Percentiles rank a stretch among this genome's conserved stretches.
Conservation (phyloP, 2,888 invertebrate genomes). For the Poecilus cupreus region DNA sequence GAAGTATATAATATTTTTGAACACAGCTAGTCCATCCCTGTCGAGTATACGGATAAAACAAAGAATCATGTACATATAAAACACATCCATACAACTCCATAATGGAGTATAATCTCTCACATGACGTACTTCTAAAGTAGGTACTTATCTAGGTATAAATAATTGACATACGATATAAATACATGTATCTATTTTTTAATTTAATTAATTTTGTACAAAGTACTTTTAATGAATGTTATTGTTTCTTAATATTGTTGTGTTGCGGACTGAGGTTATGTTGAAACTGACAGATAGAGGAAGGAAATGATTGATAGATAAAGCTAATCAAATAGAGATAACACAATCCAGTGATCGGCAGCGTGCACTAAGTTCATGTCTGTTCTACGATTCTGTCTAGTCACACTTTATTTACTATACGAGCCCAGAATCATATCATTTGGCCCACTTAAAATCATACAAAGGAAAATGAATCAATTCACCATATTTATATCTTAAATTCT, state of each 20-base stretch:
- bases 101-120: slow-evolving; percentile 41
- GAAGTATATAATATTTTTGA: not conserved
- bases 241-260: slow-evolving; percentile 44
- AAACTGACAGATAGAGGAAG: not conserved
- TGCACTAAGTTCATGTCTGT: slow-evolving; percentile 40
- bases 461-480: too few species aligned
- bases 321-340: slow-evolving; percentile 41
- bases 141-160: slow-evolving; percentile 36
- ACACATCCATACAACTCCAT: slow-evolving; percentile 35
- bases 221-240: slow-evolving; percentile 46
- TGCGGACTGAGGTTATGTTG: slow-evolving; percentile 36
- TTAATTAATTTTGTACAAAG: slow-evolving; percentile 47
- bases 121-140: slow-evolving; percentile 41
- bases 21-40: slow-evolving; percentile 2
- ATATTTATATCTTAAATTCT: too few species aligned
- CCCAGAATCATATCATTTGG: too few species aligned
- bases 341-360: slow-evolving; percentile 39
- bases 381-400: slow-evolving; percentile 41
- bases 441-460: too few species aligned
- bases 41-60: slow-evolving; percentile 33
- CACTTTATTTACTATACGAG: slow-evolving; percentile 40
- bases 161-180: slow-evolving; percentile 34
- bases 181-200: slow-evolving; percentile 42
- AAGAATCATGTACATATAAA: slow-evolving; percentile 40
- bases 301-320: slow-evolving; percentile 15